Evolutionary conservation across 2,888 invertebrate genomes (phyloP).

Genomic region (Lutraria lutraria): DNA sequence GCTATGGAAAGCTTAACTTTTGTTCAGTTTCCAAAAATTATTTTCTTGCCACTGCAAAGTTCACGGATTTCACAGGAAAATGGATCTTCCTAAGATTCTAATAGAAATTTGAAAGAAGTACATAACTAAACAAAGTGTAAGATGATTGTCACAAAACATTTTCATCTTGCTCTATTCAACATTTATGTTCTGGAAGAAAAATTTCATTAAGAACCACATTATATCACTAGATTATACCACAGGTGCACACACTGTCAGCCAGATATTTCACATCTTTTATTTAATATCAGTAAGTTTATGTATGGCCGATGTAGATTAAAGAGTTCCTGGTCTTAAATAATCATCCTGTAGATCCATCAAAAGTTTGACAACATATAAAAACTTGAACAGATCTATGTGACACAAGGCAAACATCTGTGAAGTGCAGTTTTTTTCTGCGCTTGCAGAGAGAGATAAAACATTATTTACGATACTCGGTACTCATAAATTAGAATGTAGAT

Average conservation of each 20-base stretch:
- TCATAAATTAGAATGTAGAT: background rate
- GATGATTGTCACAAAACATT: background rate
- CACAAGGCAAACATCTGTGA: background rate
- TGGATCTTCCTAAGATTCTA: no score
- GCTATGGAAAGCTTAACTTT: no score
- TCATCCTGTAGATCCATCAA: constrained; percentile 1
- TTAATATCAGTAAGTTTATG: constrained; percentile 4
- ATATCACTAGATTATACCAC: background rate
- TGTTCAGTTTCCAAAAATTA: no score
- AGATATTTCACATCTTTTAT: background rate
- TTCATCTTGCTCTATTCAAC: background rate
- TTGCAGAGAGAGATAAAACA: background rate
- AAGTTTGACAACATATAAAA: background rate
- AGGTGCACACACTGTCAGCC: constrained; percentile 5
- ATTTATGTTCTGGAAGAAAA: background rate
- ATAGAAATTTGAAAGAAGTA: no score
- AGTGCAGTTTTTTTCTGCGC: background rate
- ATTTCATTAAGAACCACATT: background rate
- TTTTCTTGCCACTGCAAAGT: no score
- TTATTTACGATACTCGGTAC: background rate
- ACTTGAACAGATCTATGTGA: background rate
- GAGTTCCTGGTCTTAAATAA: background rate
- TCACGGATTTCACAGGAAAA: no score
- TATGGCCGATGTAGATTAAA: background rate
- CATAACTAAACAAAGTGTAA: no score